Conservation (phyloP, 2,888 invertebrate genomes). For the Ptilodon capucinus region DNA sequence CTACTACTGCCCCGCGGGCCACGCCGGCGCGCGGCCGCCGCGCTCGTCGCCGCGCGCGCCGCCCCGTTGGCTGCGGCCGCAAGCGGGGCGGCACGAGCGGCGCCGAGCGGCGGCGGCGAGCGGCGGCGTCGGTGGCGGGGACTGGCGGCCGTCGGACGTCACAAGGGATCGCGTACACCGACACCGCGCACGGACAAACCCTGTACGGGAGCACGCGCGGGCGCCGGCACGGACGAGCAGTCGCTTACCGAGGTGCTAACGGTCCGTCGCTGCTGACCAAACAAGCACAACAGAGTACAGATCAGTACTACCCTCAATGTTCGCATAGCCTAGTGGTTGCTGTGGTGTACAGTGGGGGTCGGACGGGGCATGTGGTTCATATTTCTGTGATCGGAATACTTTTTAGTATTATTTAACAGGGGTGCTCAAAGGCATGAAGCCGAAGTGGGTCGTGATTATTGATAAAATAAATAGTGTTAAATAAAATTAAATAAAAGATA, state of each 20-base stretch:
- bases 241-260: slow-evolving; percentile 81
- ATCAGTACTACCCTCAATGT: slow-evolving; percentile 77
- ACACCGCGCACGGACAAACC: slow-evolving; percentile 67
- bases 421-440: slow-evolving; percentile 37
- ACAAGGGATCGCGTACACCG: slow-evolving; percentile 75
- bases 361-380: slow-evolving; percentile 41
- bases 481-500: slow-evolving; percentile 26
- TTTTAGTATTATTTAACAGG: slow-evolving; percentile 36
- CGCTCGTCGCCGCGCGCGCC: slow-evolving; percentile 20
- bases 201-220: slow-evolving; percentile 60
- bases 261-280: slow-evolving; percentile 82
- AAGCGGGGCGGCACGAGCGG: slow-evolving; percentile 17
- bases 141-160: slow-evolving; percentile 76
- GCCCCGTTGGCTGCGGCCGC: slow-evolving; percentile 18
- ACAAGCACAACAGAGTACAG: slow-evolving; percentile 80
- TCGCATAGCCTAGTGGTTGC: slow-evolving; percentile 56
- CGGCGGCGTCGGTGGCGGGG: slow-evolving; percentile 37
- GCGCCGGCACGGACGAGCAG: slow-evolving; percentile 64
- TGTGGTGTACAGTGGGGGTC: slow-evolving; percentile 48
- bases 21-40: slow-evolving; percentile 37
- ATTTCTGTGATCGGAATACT: slow-evolving; percentile 30
- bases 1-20: slow-evolving; percentile 67
- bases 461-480: slow-evolving; percentile 29
- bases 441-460: slow-evolving; percentile 23
- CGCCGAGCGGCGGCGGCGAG: slow-evolving; percentile 20